Conservation (phyloP, 2,113 vertebrate genomes). For the Podarcis raffonei region DNA sequence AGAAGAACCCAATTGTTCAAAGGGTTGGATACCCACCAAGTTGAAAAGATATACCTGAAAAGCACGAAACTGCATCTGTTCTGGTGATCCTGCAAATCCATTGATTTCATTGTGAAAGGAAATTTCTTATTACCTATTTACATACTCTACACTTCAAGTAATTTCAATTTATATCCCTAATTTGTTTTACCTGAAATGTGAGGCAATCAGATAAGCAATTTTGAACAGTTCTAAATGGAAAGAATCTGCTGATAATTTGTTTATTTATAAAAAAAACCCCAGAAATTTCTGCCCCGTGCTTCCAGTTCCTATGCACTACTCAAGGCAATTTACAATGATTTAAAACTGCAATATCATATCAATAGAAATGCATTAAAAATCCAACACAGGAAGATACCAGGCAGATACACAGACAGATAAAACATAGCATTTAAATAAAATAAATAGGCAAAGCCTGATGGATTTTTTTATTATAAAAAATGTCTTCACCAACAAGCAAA, state of each 20-base stretch:
- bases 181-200: not conserved
- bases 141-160: not conserved
- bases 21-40: not conserved
- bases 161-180: not conserved
- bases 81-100: not conserved
- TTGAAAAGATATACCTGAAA: not conserved
- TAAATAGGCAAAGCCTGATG: too few relatives aligned
- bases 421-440: too few relatives aligned
- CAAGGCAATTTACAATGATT: too few relatives aligned
- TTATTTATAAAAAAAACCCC: too few relatives aligned
- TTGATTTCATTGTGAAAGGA: not conserved
- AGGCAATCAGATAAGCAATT: not conserved
- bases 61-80: not conserved
- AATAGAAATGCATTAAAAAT: too few relatives aligned
- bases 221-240: not conserved
- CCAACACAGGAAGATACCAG: too few relatives aligned
- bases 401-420: too few relatives aligned
- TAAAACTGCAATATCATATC: too few relatives aligned
- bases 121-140: not conserved
- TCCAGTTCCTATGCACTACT: too few relatives aligned
- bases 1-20: not conserved
- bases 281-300: too few relatives aligned
- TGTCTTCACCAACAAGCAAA: too few relatives aligned
- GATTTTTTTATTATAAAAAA: too few relatives aligned
- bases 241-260: not conserved